Conservation (phyloP, 2,888 invertebrate species). For the Gymnocheta viridis region DNA sequence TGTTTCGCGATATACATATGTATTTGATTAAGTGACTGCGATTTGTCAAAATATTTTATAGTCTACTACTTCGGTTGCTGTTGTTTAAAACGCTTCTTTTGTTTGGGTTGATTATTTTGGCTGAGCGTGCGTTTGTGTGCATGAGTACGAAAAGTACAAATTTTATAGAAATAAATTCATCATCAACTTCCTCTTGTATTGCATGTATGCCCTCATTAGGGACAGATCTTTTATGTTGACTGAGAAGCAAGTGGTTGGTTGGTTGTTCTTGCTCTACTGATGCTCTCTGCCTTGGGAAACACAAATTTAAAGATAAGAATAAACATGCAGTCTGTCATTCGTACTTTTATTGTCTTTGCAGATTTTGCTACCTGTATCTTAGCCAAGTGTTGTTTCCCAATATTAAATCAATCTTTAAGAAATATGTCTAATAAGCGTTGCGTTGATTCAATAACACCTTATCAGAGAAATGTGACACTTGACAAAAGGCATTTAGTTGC, state of each 20-base stretch:
- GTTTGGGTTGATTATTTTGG: background rate
- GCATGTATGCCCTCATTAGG: constrained; percentile 53
- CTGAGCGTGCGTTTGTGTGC: background rate
- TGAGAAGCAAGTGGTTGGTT: constrained; percentile 38
- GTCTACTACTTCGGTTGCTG: constrained; percentile 45
- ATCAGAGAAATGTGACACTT: constrained; percentile 67
- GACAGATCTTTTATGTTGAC: constrained; percentile 42
- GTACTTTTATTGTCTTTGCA: constrained; percentile 30
- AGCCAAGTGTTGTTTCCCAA: constrained; percentile 23
- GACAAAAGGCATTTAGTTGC: constrained; percentile 65
- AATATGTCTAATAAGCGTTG: constrained; percentile 70
- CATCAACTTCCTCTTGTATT: constrained; percentile 63
- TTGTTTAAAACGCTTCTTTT: constrained; percentile 4
- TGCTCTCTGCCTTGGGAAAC: constrained; percentile 53
- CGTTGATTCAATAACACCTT: constrained; percentile 69
- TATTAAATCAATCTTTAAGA: constrained; percentile 60
- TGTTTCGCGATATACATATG: constrained; percentile 67
- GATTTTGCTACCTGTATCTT: constrained; percentile 61
- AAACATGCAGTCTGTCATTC: background rate
- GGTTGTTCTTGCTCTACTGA: constrained; percentile 11
- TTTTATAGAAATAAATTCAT: constrained; percentile 58
- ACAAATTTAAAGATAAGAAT: constrained; percentile 52
- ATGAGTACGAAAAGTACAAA: constrained; percentile 37
- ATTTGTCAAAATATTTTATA: constrained; percentile 73
- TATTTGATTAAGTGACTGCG: constrained; percentile 72